Percentiles rank a stretch among this genome's conserved stretches.
These are phyloP conservation scores for Ephialtes manifestator DNA, from an alignment of 2,888 invertebrate species.

Conservation along the genomic window DNA sequence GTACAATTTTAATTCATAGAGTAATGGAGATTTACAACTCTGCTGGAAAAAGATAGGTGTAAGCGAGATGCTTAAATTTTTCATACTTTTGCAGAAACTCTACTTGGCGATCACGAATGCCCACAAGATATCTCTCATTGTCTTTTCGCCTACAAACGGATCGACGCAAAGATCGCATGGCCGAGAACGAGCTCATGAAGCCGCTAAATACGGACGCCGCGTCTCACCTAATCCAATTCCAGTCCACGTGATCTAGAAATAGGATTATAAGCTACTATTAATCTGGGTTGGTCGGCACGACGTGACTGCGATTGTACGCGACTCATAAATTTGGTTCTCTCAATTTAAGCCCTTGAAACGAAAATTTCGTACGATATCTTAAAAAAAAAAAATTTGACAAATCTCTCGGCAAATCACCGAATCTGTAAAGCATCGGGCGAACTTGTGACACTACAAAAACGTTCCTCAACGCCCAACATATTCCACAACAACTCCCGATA, in stretches of 20 bases:
- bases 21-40: no score
- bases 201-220: constrained; percentile 61
- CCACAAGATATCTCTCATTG: constrained; percentile 96
- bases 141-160: constrained; percentile 97
- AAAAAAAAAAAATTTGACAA: neutral
- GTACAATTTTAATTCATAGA: no score
- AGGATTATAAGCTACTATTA: constrained; percentile 68
- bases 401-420: constrained; percentile 2
- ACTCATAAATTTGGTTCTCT: constrained; percentile 58
- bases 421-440: constrained; percentile 14
- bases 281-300: constrained; percentile 70
- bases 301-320: constrained; percentile 52
- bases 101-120: constrained; percentile 95
- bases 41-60: no score
- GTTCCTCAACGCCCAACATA: constrained; percentile 43
- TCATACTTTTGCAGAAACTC: constrained; percentile 91
- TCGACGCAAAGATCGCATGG: constrained; percentile 99
- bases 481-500: constrained; percentile 23
- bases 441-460: constrained; percentile 13
- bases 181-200: constrained; percentile 88
- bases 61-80: neutral
- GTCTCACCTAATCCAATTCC: constrained; percentile 65
- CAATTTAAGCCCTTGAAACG: constrained; percentile 29
- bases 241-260: constrained; percentile 70
- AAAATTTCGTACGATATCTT: constrained; percentile 1